Percentiles rank a stretch among this genome's conserved stretches.
Conservation (phyloP, 2,797 vertebrate genomes). For the Synanceia verrucosa region DNA sequence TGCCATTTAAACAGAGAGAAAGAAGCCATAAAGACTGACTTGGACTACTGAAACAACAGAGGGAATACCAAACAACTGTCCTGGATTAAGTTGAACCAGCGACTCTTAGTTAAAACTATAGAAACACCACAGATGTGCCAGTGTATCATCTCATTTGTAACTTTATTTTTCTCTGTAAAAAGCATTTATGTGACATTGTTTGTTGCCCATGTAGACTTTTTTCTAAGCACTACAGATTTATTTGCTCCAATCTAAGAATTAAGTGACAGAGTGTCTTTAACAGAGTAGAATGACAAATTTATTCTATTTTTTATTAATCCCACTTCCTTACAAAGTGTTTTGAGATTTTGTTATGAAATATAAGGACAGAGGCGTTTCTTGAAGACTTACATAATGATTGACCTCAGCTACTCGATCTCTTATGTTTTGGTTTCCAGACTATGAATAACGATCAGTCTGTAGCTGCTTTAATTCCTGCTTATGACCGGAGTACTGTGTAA, state of each 20-base stretch:
- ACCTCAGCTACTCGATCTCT: slow-evolving; percentile 36
- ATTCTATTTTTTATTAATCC: slow-evolving; percentile 67
- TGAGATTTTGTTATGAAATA: slow-evolving; percentile 61
- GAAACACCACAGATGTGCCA: slow-evolving; percentile 14
- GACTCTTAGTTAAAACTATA: slow-evolving; percentile 17
- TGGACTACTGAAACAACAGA: slow-evolving; percentile 37
- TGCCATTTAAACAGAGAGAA: slow-evolving; percentile 25
- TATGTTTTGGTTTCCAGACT: slow-evolving; percentile 42
- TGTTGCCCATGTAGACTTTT: slow-evolving; percentile 33
- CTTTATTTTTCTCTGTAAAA: slow-evolving; percentile 39
- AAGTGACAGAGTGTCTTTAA: slow-evolving; percentile 34
- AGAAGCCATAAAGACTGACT: slow-evolving; percentile 58
- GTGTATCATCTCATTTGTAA: slow-evolving; percentile 19
- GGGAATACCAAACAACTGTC: not conserved
- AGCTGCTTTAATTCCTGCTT: slow-evolving; percentile 50
- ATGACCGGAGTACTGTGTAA: slow-evolving; percentile 57
- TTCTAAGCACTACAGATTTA: slow-evolving; percentile 64
- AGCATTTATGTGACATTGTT: slow-evolving; percentile 35
- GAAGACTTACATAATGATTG: slow-evolving; percentile 71
- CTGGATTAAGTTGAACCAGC: slow-evolving; percentile 30
- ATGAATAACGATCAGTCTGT: slow-evolving; percentile 46
- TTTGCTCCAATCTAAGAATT: slow-evolving; percentile 44
- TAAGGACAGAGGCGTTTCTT: slow-evolving; percentile 71
- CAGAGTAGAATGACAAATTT: slow-evolving; percentile 31
- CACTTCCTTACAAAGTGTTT: slow-evolving; percentile 21